These are phyloP conservation scores for Sminthurides bifidus DNA, from an alignment of 1,140 invertebrate genomes.

Conservation along the genomic window DNA sequence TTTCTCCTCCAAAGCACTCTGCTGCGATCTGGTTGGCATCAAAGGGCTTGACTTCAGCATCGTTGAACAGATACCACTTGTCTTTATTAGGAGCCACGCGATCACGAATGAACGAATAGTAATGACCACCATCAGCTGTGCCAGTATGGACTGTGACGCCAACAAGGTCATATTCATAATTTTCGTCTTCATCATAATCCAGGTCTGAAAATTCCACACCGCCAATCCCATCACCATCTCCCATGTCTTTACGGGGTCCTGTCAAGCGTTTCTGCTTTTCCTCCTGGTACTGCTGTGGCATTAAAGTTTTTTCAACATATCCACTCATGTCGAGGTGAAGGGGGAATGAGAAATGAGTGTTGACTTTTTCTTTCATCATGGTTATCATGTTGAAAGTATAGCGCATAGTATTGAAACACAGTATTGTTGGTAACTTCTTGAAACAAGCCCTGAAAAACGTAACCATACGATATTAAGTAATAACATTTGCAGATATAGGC, in stretches of 20 bases:
- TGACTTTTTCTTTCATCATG: constrained; percentile 93
- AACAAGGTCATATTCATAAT: constrained; percentile 77
- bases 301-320: constrained; percentile 85
- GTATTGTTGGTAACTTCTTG: constrained; percentile 79
- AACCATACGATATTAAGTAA: constrained; percentile 12
- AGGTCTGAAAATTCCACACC: constrained; percentile 11
- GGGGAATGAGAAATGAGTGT: constrained; percentile 95
- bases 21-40: constrained; percentile 85
- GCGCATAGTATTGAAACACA: constrained; percentile 96
- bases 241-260: constrained; percentile 9
- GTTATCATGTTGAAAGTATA: constrained; percentile 97
- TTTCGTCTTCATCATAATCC: constrained; percentile 40
- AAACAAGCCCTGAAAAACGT: constrained; percentile 71
- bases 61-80: constrained; percentile 90
- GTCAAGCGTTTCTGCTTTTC: constrained; percentile 10
- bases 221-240: constrained; percentile 22
- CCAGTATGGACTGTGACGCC: constrained; percentile 94
- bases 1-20: constrained; percentile 93
- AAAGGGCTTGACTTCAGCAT: constrained; percentile 90
- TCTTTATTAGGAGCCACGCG: constrained; percentile 54
- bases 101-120: constrained; percentile 91
- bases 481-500: neutral
- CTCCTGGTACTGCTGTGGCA: constrained; percentile 69
- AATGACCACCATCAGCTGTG: constrained; percentile 90
- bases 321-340: constrained; percentile 82